Percentiles rank a stretch among this genome's conserved stretches.
These are phyloP conservation scores for Aplodontia rufa DNA, from an alignment of 2,113 vertebrate species.

Conservation along the genomic window DNA sequence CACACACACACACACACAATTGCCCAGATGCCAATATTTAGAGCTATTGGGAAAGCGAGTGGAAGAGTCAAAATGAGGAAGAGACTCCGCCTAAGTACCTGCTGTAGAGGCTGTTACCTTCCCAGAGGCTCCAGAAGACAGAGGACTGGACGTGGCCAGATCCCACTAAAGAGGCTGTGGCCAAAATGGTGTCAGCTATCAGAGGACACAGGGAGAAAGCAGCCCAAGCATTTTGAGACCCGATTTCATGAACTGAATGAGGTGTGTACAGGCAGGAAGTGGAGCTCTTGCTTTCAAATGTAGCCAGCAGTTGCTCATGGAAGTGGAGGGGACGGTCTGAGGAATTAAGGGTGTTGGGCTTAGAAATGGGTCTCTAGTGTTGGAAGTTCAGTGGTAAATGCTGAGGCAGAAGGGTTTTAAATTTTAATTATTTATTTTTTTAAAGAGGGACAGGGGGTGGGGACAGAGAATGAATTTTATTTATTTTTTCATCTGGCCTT, in stretches of 20 bases:
- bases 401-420: too few species aligned
- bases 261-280: not conserved
- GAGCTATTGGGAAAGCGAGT: not conserved
- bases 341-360: not conserved
- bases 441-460: too few species aligned
- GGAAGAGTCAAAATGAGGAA: not conserved
- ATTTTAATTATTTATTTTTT: too few species aligned
- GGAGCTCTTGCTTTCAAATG: not conserved
- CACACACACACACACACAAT: too few species aligned
- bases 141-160: not conserved
- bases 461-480: too few species aligned
- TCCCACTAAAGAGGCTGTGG: not conserved
- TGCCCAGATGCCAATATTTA: not conserved
- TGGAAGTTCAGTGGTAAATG: too few species aligned
- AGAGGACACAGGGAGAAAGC: not conserved
- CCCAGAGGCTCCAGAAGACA: not conserved
- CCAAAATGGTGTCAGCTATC: not conserved
- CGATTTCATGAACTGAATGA: not conserved
- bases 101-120: too few species aligned
- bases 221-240: not conserved
- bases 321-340: not conserved
- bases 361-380: not conserved
- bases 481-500: too few species aligned
- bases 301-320: not conserved
- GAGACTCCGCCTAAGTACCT: not conserved